These are phyloP conservation scores for Atlantisia rogersi DNA, from an alignment of 2,113 vertebrate species.

Conservation along the genomic window DNA sequence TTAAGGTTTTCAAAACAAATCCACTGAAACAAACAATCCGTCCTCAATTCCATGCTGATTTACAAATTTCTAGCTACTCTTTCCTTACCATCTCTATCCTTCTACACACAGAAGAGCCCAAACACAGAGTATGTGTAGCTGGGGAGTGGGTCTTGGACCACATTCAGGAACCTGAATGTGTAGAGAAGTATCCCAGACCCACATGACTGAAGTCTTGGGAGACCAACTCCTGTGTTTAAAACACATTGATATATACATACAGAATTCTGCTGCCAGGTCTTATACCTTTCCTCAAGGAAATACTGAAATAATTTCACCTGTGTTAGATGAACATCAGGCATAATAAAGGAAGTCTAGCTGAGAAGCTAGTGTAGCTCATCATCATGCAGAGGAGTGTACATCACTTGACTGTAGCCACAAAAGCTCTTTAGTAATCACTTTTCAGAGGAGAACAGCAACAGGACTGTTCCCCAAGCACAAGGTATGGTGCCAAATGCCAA, in stretches of 20 bases:
- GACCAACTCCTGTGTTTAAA: background rate
- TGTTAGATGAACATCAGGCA: background rate
- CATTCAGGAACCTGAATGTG: background rate
- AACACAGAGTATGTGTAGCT: rapidly evolving
- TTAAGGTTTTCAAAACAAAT: background rate
- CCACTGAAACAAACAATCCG: background rate
- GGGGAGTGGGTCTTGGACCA: background rate
- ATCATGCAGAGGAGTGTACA: background rate
- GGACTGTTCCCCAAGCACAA: background rate
- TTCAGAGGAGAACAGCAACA: background rate
- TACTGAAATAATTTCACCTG: background rate
- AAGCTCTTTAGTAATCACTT: background rate
- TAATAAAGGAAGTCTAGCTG: background rate
- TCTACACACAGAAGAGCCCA: background rate
- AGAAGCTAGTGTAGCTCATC: background rate
- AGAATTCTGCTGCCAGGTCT: background rate
- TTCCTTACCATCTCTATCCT: background rate
- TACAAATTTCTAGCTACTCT: background rate
- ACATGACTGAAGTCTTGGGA: too few species aligned
- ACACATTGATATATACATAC: rapidly evolving
- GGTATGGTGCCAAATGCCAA: background rate
- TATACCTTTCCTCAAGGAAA: background rate
- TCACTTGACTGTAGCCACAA: background rate
- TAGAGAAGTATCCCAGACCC: background rate
- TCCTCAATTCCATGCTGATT: background rate